Evolutionary conservation across 2,888 invertebrate genomes (phyloP), one percentile per base, ranked within the genome.

Genomic region (Zelleria hepariella): DNA sequence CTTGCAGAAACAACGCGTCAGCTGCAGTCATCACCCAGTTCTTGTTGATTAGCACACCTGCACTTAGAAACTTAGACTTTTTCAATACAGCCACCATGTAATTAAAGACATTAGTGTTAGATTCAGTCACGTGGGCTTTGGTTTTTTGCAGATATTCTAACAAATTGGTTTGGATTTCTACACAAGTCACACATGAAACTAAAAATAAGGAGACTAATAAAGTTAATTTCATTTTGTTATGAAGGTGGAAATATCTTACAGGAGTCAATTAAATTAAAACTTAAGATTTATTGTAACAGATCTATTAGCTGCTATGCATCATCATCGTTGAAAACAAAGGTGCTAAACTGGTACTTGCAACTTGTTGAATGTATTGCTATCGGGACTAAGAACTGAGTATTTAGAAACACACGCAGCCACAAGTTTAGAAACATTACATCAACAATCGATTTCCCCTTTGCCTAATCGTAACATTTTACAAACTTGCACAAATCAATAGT

Each of bases 21-120:
- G 80, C 86, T 0, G 74, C 77, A 0, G 86, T 85, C n/a, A 86
- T 32, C 0, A 87, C 77, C 85, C 86, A 86, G 6, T 65, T 71
- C 0, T 78, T 75, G 62, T 75, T 70, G 18, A 87, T 74, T 58
- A 87, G 63, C 0, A 83, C 81, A 1, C 86, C 86, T 2, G 82
- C 74, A 65, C 81, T 74, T 0, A 86, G 23, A 63, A 78, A 87
- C 1, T 62, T 67, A 0, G 72, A 67, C 61, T 75, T 80, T 61
- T 71, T 75, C 65, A 86, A 65, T 54, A 86, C 71, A 1, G 83
- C 80, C 1, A 66, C 84, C 60, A 80, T 73, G n/a, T 80, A 86
- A 0, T 85, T 82, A 64, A 81, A 85, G 0, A 73, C 62, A 32
- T 75, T 65, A 48, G 60, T 70, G 15, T 42, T 42, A 5, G 32